Evolutionary conservation across 2,888 invertebrate species (phyloP).

Genomic region (Chloromyia formosa): DNA sequence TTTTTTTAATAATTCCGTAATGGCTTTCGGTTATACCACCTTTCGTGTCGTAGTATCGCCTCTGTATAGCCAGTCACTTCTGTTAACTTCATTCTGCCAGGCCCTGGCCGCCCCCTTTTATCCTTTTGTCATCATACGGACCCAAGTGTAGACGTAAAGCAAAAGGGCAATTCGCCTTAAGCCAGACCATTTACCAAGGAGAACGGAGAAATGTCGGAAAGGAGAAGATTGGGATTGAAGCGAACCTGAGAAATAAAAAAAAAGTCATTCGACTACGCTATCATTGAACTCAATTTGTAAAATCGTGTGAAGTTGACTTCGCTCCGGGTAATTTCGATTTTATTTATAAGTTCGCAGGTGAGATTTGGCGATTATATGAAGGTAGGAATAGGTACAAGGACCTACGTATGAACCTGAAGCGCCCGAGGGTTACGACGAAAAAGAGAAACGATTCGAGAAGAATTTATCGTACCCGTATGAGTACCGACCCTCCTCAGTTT

Average conservation of each 20-base stretch:
- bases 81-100: not conserved
- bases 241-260: not conserved
- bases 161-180: not conserved
- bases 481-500: not conserved
- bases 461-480: conserved; percentile 7
- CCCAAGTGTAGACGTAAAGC: not conserved
- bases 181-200: not conserved
- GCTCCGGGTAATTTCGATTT: conserved; percentile 19
- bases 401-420: not conserved
- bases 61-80: too few relatives aligned
- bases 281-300: not conserved
- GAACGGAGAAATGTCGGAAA: too few relatives aligned
- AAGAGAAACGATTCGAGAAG: not conserved
- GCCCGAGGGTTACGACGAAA: not conserved
- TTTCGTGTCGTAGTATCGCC: too few relatives aligned
- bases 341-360: conserved; percentile 18
- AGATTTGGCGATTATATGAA: not conserved
- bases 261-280: not conserved
- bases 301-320: conserved; percentile 20
- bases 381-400: not conserved
- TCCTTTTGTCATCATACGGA: conserved; percentile 1
- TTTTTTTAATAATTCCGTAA: conserved; percentile 6
- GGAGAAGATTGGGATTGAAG: not conserved
- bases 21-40: not conserved
- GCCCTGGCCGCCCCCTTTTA: not conserved